Evolutionary conservation across 2,113 vertebrate species (phyloP), one percentile per base, ranked within the genome.

Genomic region (Passer montanus): DNA sequence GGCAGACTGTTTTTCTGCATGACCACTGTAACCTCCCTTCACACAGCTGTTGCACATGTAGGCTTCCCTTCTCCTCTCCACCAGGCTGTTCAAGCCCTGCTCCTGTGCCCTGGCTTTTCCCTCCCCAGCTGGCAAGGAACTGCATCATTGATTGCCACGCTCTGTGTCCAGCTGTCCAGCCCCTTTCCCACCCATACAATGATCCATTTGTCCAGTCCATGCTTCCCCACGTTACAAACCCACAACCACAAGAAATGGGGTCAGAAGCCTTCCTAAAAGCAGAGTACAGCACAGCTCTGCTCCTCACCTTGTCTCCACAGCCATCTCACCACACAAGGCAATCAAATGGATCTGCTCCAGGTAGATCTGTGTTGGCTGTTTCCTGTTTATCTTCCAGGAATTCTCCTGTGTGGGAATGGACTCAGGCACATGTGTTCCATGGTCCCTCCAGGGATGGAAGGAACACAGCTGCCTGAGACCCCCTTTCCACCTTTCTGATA

Each of bases 141-240:
- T 50, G 59, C 53, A 92, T 92, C 79, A 80, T 84, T 1, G 17
- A 90, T 94, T 94, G 69, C 67, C 86, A 92, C 1, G 27, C 84
- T 94, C 47, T 28, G 47, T 50, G 81, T 89, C 84, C 94, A 91
- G 72, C 94, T 96, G 84, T 74, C 87, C 87, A 78, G 80, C 39
- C 76, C 15, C 2, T 73, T 83, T 80, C 22, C 31, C 84, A 59
- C 33, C 80, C 72, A 11, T 11, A 84, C 84, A 94, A 67, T 53
- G n/a, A 43, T 74, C 76, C 26, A 1, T 56, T 87, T 96, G 68
- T 84, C 84, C 89, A 81, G 27, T 35, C 55, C 14, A 3, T 16
- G 11, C 15, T 67, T 69, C 79, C 59, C 90, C 49, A 66, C n/a
- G 12, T 74, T 80, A 39, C 28, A 44, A 24, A 84, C 47, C 23